A percentile compares a stretch with the other conserved stretches of the same genome.
Conservation (phyloP, 2,888 invertebrate genomes). For the Epicampocera succincta region DNA sequence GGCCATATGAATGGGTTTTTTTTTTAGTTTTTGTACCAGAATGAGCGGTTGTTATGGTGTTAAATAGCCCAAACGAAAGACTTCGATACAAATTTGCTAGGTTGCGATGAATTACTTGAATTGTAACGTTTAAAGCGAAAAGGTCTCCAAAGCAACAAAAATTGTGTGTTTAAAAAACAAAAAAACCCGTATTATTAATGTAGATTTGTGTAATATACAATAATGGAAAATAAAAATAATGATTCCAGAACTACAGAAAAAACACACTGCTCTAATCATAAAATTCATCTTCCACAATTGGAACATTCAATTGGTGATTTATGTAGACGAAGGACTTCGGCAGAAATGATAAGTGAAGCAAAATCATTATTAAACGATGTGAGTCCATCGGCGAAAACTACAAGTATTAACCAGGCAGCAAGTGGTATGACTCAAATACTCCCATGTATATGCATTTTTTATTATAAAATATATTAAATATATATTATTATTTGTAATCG, state of each 20-base stretch:
- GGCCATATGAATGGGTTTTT: slow-evolving; percentile 52
- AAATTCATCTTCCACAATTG: slow-evolving; percentile 58
- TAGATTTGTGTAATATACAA: slow-evolving; percentile 65
- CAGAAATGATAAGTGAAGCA: slow-evolving; percentile 91
- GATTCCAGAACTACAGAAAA: slow-evolving; percentile 38
- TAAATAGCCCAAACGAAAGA: slow-evolving; percentile 48
- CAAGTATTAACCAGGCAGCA: slow-evolving; percentile 42
- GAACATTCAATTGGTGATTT: slow-evolving; percentile 65
- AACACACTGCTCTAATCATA: slow-evolving; percentile 37
- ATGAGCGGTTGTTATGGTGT: slow-evolving; percentile 68
- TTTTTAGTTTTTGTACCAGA: slow-evolving; percentile 31
- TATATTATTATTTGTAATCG: slow-evolving; percentile 4
- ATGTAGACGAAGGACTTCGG: slow-evolving; percentile 86
- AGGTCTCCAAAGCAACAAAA: slow-evolving; percentile 19
- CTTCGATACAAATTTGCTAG: slow-evolving; percentile 44
- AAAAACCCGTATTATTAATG: background rate
- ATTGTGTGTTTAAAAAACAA: slow-evolving; percentile 14
- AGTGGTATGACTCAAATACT: slow-evolving; percentile 60
- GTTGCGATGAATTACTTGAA: slow-evolving; percentile 43
- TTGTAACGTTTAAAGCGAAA: slow-evolving; percentile 48
- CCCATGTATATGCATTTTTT: background rate
- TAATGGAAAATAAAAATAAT: slow-evolving; percentile 62
- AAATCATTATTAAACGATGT: slow-evolving; percentile 83
- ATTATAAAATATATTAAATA: background rate
- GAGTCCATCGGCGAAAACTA: slow-evolving; percentile 26